These are phyloP conservation scores for Heliconius congener DNA, from an alignment of 1,140 invertebrate species.

Conservation along the genomic window DNA sequence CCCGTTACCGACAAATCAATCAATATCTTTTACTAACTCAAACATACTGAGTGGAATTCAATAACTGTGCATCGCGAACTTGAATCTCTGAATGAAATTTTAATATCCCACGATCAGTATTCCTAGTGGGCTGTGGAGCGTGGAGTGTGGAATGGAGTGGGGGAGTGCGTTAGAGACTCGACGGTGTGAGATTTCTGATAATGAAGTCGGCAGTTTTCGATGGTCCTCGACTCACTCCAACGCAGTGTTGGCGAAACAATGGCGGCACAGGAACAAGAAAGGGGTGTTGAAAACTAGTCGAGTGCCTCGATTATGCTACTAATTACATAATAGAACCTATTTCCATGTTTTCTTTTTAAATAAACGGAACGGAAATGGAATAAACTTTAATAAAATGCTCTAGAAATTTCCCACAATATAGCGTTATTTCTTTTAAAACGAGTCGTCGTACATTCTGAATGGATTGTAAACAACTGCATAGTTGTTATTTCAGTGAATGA, in stretches of 20 bases:
- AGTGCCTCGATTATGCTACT: constrained; percentile 23
- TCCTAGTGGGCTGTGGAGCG: constrained; percentile 29
- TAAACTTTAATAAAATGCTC: constrained; percentile 19
- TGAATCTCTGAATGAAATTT: constrained; percentile 28
- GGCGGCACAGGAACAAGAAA: constrained; percentile 19
- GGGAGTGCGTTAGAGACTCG: constrained; percentile 35
- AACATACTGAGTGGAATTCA: constrained; percentile 25
- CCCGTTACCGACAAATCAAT: constrained; percentile 22
- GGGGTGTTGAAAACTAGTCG: constrained; percentile 24
- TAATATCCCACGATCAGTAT: constrained; percentile 40
- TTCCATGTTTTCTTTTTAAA: constrained; percentile 24
- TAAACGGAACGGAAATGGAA: neutral
- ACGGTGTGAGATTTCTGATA: constrained; percentile 51
- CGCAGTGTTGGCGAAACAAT: constrained; percentile 50
- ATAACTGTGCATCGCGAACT: constrained; percentile 31
- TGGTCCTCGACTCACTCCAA: constrained; percentile 53
- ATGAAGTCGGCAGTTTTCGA: constrained; percentile 53
- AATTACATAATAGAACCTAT: constrained; percentile 20
- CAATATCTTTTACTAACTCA: constrained; percentile 1
- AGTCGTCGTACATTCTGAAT: constrained; percentile 32
- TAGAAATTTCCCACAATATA: constrained; percentile 23
- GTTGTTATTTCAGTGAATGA: constrained; percentile 32
- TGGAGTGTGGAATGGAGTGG: neutral
- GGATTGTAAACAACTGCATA: constrained; percentile 30
- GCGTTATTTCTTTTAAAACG: constrained; percentile 33